phyloP scores from a whole-genome alignment of 2,888 invertebrate genomes.

The Tachina grossa region DNA sequence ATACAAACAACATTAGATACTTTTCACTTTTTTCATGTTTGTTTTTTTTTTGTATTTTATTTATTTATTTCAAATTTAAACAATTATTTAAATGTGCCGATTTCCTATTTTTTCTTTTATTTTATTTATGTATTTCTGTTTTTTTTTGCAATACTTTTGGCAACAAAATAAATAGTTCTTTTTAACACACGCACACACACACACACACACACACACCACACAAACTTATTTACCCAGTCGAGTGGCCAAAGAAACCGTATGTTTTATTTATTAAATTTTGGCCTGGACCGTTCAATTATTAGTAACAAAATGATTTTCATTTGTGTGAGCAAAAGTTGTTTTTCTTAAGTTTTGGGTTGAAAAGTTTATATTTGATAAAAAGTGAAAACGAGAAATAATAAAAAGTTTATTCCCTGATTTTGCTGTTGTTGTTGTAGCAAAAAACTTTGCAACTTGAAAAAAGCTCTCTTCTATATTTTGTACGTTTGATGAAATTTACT shows the following conservation, averaged over 20 bases:
- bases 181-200: background rate
- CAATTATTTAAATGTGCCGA: slow-evolving; percentile 12
- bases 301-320: slow-evolving; percentile 58
- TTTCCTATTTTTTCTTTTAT: background rate
- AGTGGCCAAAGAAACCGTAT: slow-evolving; percentile 56
- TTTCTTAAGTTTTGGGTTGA: slow-evolving; percentile 30
- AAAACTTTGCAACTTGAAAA: slow-evolving; percentile 51
- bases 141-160: background rate
- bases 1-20: background rate
- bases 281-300: slow-evolving; percentile 57
- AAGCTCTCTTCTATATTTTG: slow-evolving; percentile 38
- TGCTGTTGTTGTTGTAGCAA: slow-evolving; percentile 14
- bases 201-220: slow-evolving; percentile 1
- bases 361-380: slow-evolving; percentile 48
- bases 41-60: slow-evolving; percentile 16
- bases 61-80: slow-evolving; percentile 57
- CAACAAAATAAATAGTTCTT: background rate
- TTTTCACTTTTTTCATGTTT: background rate
- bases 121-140: background rate
- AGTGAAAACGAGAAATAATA: slow-evolving; percentile 34
- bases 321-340: slow-evolving; percentile 32
- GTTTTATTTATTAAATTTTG: slow-evolving; percentile 39
- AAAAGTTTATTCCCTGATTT: slow-evolving; percentile 28
- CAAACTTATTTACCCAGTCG: slow-evolving; percentile 4
- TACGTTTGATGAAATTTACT: background rate